These are phyloP conservation scores for Ceyx melanurus DNA, from an alignment of 2,113 vertebrate species.

Conservation along the genomic window DNA sequence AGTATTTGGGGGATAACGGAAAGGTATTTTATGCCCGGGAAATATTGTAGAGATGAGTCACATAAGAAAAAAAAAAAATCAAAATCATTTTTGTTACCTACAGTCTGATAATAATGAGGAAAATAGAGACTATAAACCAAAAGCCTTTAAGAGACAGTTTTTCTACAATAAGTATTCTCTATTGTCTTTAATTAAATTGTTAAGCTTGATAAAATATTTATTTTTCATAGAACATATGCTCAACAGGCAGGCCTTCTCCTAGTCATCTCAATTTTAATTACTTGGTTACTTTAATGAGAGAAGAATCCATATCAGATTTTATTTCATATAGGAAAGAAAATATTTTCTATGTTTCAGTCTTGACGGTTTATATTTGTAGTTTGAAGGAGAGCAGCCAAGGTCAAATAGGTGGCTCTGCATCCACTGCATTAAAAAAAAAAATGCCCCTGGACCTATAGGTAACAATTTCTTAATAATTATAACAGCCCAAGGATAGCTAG, in stretches of 20 bases:
- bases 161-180: conserved; percentile 9
- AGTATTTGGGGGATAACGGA: neutral
- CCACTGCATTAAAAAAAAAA: conserved; percentile 48
- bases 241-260: neutral
- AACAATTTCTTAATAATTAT: conserved; percentile 49
- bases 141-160: neutral
- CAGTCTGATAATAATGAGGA: conserved; percentile 5
- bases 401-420: conserved; percentile 37
- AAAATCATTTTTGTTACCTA: conserved; percentile 18
- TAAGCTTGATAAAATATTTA: neutral
- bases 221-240: neutral
- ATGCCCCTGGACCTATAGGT: conserved; percentile 25
- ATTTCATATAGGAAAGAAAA: neutral
- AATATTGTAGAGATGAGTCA: neutral
- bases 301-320: conserved; percentile 16
- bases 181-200: conserved; percentile 52
- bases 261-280: conserved; percentile 41
- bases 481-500: conserved; percentile 9
- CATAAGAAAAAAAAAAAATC: neutral
- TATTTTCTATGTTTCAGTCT: neutral
- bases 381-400: conserved; percentile 32
- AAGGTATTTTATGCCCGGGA: neutral
- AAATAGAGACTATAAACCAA: neutral
- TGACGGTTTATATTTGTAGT: conserved; percentile 11
- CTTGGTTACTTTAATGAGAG: conserved; percentile 11